Evolutionary conservation across 2,113 vertebrate species (phyloP).

Genomic region (Bucco capensis): DNA sequence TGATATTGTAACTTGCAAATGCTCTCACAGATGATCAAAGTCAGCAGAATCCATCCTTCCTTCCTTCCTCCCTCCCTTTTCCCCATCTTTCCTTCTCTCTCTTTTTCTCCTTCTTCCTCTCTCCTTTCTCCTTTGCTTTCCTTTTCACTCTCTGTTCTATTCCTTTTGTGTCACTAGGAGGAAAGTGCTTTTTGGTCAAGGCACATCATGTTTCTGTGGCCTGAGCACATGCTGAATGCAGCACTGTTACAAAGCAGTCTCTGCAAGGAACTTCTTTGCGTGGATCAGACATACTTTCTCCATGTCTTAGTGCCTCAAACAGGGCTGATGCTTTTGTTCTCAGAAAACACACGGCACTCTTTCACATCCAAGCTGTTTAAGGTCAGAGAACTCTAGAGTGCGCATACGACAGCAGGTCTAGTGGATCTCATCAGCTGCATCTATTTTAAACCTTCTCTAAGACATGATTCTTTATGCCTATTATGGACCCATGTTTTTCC

Average conservation of each 20-base stretch:
- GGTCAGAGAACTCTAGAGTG: not conserved
- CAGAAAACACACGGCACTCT: not conserved
- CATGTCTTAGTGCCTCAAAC: not conserved
- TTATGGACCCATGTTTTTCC: not conserved
- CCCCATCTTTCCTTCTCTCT: too few relatives aligned
- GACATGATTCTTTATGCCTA: not conserved
- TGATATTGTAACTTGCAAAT: not conserved
- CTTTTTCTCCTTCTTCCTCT: not conserved
- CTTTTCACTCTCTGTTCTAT: too few relatives aligned
- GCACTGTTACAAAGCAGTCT: not conserved
- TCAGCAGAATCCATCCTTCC: not conserved
- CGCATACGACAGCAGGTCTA: not conserved
- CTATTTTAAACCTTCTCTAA: constrained; percentile 11
- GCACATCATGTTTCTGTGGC: not conserved
- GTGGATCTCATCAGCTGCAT: not conserved
- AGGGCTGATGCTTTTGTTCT: not conserved
- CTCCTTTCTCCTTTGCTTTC: not conserved
- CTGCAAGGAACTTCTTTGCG: not conserved
- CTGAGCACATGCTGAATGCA: not conserved
- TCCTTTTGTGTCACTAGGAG: not conserved
- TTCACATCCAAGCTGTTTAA: not conserved
- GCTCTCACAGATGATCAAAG: not conserved
- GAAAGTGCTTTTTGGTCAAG: not conserved
- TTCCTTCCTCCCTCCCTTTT: not conserved
- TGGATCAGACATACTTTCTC: not conserved